Percentiles rank a stretch among this genome's conserved stretches.
phyloP scores from a whole-genome alignment of 2,797 vertebrate species.

The Dromococcyx pavoninus region DNA sequence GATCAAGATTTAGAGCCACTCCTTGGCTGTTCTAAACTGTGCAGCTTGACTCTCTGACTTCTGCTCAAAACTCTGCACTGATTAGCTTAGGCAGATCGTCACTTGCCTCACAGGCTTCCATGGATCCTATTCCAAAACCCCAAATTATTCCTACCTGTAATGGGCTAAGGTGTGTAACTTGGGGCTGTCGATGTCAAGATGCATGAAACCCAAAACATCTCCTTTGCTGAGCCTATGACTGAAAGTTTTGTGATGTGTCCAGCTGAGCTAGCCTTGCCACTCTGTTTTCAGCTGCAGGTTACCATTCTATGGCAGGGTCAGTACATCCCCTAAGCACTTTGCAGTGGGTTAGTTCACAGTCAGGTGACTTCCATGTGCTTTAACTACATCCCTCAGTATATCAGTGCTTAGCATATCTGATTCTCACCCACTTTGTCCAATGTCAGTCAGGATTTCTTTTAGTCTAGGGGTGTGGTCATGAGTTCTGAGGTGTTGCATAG shows the following conservation, averaged over 20 bases:
- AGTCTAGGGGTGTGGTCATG: neutral
- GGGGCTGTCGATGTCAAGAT: neutral
- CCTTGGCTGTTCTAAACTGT: neutral
- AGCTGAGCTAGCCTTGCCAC: neutral
- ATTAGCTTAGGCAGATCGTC: neutral
- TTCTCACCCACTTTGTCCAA: neutral
- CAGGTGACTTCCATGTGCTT: neutral
- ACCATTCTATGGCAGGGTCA: neutral
- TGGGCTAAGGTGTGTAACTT: neutral
- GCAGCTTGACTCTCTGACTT: neutral
- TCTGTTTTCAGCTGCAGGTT: neutral
- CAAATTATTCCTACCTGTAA: neutral
- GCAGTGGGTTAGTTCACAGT: neutral
- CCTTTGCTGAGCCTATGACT: neutral
- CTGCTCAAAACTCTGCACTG: neutral
- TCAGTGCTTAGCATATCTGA: neutral
- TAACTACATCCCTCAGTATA: neutral
- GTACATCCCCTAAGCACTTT: neutral
- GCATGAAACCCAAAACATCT: fast-evolving
- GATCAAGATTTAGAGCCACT: neutral
- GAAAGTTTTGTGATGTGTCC: neutral
- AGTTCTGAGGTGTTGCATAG: neutral
- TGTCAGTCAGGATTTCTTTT: neutral
- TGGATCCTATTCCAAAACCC: neutral
- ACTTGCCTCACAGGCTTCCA: neutral